Percentiles rank a stretch among this genome's conserved stretches.
Conservation (phyloP, 2,888 invertebrate genomes). For the Augochlorella aurata region DNA sequence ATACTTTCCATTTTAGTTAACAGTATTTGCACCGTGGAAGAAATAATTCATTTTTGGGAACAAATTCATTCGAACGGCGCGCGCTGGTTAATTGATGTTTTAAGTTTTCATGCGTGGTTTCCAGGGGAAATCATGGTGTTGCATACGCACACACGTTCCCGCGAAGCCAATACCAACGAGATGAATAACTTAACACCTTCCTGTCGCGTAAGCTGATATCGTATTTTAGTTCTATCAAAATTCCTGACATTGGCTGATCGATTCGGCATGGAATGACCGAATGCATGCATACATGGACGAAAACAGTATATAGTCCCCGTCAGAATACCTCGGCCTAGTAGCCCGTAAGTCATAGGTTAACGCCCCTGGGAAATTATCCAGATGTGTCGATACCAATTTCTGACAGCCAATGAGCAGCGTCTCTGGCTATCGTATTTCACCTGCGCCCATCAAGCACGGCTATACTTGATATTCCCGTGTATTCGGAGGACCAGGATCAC, state of each 20-base stretch:
- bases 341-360: slow-evolving; percentile 67
- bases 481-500: not conserved
- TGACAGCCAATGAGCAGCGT: slow-evolving; percentile 59
- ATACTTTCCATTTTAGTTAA: too few relatives aligned
- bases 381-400: slow-evolving; percentile 67
- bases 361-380: slow-evolving; percentile 70
- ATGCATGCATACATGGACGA: slow-evolving; percentile 35
- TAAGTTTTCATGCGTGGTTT: not conserved
- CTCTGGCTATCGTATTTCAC: slow-evolving; percentile 44
- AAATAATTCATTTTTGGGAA: not conserved
- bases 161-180: not conserved
- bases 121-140: not conserved
- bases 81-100: not conserved
- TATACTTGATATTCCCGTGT: slow-evolving; percentile 40
- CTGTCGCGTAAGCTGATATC: not conserved
- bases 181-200: not conserved
- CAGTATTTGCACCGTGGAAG: not conserved
- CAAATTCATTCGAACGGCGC: not conserved
- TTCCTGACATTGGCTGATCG: not conserved
- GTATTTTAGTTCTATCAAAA: not conserved
- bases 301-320: slow-evolving; percentile 21
- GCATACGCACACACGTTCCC: not conserved
- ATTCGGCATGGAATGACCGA: not conserved
- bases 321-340: slow-evolving; percentile 43
- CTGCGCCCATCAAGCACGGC: slow-evolving; percentile 11